Evolutionary conservation across 2,113 vertebrate genomes (phyloP), one percentile per base, ranked within the genome.

Genomic region (Apodemus speciosus): DNA sequence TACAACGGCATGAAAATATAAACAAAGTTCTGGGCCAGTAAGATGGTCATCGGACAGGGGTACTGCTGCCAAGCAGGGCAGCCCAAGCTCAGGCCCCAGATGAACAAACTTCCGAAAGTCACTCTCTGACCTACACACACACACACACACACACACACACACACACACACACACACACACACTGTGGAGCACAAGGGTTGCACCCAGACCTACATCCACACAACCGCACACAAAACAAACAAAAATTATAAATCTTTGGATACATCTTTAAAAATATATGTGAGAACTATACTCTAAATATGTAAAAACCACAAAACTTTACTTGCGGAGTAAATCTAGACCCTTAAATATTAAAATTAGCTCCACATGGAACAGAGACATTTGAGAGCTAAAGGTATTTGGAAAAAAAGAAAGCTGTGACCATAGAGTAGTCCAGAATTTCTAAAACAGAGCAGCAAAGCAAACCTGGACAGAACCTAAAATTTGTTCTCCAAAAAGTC

Each of bases 381-480:
- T 80, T 69, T 69, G 79, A 92, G 71, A 77, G 38, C 46, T 88
- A 81, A 94, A 93, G 90, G n/a, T 76, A 73, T 77, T 93, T 21
- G 71, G 30, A 14, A 76, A 90, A 32, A 4, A 83, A 69, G 68
- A 40, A 62, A 40, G 60, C 46, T 43, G 9, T 38, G 35, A 62
- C 16, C 38, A 71, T n/a, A 43, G 4, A 81, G 71, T 84, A 69
- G 51, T 71, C 66, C 91, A 93, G 30, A 49, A 49, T 56, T 60
- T 94, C 88, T 81, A 85, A 83, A 53, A 8, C 40, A 79, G 9
- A 69, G 40, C 20, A 86, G 73, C 75, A 92, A 30, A 40, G 49
- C 18, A 81, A 9, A 75, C 86, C 23, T 79, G 20, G n/a, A 72
- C 62, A 90, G 90, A 38, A 79, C 58, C 7, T 10, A 56, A 85